Evolutionary conservation across 2,888 invertebrate species (phyloP), one percentile per base, ranked within the genome.

Genomic region (Galeruca laticollis): DNA sequence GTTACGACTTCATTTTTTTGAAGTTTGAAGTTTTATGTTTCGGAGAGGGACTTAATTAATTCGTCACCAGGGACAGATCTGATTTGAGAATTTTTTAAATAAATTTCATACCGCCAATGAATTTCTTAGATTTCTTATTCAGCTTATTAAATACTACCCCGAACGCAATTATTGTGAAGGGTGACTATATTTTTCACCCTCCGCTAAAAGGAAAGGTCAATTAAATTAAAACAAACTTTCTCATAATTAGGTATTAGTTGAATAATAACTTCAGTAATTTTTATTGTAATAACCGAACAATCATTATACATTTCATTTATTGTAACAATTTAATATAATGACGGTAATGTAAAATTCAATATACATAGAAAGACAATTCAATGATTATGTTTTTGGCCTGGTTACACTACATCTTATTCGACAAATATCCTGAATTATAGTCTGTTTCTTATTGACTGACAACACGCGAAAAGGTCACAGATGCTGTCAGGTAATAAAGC

Each of bases 21-120:
- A 76, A 78, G 76, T 82, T 82, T 77, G 79, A 82, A 80, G 81
- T 80, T 81, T 81, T 80, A 80, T 81, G 81, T 79, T 78, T 79
- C 70, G 51, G 35, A n/a, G 49, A 54, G 68, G 65, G 82, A 84
- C 84, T 85, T 86, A 86, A 86, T 86, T 86, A 86, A 85, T 84
- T 84, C 84, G 84, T 84, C 84, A 83, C 84, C 80, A 78, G 82
- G 83, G 81, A 78, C 77, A 76, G 76, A 73, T 78, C 77, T 78
- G 81, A 81, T 81, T 81, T 77, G 75, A 69, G 74, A 78, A 81
- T 82, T 83, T 77, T 82, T 82, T 79, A 80, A 83, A 83, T 84
- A 84, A 83, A 83, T 83, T 82, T 74, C 77, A 71, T 77, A 72
- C 75, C 77, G 77, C 77, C 82, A 77, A 82, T 82, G 82, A 82